Evolutionary conservation across 2,797 vertebrate species (phyloP), one percentile per base, ranked within the genome.

Genomic region (Scarus forsteni): DNA sequence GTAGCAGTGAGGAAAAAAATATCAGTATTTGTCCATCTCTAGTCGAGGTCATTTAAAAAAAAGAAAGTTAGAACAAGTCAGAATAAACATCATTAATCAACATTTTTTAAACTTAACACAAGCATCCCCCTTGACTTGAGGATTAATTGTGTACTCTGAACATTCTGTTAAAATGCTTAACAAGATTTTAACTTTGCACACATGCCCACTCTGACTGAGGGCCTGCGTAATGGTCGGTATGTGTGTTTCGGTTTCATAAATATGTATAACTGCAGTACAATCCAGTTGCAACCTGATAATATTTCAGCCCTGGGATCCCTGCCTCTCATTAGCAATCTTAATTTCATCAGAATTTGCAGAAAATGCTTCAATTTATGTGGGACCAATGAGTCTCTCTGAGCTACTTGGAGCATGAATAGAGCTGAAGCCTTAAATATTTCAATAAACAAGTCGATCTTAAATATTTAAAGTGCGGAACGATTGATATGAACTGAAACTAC

Each of bases 341-440:
- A 69, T 81, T 88, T 71, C 68, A 85, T 89, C 81, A 65, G 56
- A 45, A 58, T 77, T 64, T 68, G 27, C 66, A 77, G 78, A 81
- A 72, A 66, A 43, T 62, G 36, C 60, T 83, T 81, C 65, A 55
- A 86, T 80, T 82, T 64, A 69, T 55, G 55, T 44, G 56, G 5
- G 40, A 38, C 61, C 10, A 54, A n/a, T 38, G 63, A 77, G 38
- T 48, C 69, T 86, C 82, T 56, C 7, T 0, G 71, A 75, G 77
- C 76, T 64, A 83, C 88, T 88, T 84, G 81, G 75, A 87, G 79
- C 71, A 48, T 5, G 57, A 84, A 86, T 70, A 81, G 66, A 87
- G 86, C 45, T 2, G 14, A 1, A 18, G 52, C 54, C n/a, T 82
- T 93, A 80, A 93, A 91, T 93, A 94, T 92, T 94, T 92, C 75